These are phyloP conservation scores for Megathymus violae DNA, from an alignment of 1,140 invertebrate genomes.

Conservation along the genomic window DNA sequence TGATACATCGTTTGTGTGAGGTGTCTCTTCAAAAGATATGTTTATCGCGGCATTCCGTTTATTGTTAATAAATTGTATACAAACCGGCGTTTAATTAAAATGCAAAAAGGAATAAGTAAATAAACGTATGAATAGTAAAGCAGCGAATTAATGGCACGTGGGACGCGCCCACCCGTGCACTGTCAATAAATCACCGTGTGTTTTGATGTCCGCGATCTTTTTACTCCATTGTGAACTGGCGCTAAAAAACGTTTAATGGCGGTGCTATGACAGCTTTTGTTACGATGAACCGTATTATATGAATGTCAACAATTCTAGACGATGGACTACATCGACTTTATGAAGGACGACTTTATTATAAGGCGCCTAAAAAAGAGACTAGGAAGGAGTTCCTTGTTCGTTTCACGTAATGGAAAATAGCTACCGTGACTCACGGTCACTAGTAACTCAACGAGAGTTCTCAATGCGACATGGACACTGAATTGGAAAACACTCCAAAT, in stretches of 20 bases:
- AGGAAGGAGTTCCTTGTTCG: too few species aligned
- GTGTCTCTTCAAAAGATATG: conserved; percentile 17
- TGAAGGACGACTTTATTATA: too few species aligned
- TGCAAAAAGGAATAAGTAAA: conserved; percentile 56
- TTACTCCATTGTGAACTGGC: conserved; percentile 28
- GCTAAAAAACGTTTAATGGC: conserved; percentile 16
- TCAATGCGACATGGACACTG: too few species aligned
- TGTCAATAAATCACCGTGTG: conserved; percentile 56
- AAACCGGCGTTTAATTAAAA: conserved; percentile 52
- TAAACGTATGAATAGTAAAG: conserved; percentile 47
- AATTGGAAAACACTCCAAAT: too few species aligned
- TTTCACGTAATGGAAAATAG: too few species aligned
- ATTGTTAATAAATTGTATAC: conserved; percentile 35
- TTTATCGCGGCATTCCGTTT: conserved; percentile 31
- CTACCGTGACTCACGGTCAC: too few species aligned
- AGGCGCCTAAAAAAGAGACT: too few species aligned
- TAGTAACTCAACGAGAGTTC: too few species aligned
- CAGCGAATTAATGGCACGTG: conserved; percentile 47
- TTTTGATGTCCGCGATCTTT: conserved; percentile 50
- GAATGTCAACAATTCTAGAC: conserved; percentile 14
- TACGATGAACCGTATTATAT: conserved; percentile 9
- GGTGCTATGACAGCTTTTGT: conserved; percentile 8
- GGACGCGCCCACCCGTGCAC: conserved; percentile 54
- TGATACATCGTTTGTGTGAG: conserved; percentile 16
- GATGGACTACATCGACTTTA: too few species aligned